Percentiles rank a stretch among this genome's conserved stretches.
These are phyloP conservation scores for Drosophila seguyi DNA, from an alignment of 1,140 invertebrate species.

Conservation along the genomic window DNA sequence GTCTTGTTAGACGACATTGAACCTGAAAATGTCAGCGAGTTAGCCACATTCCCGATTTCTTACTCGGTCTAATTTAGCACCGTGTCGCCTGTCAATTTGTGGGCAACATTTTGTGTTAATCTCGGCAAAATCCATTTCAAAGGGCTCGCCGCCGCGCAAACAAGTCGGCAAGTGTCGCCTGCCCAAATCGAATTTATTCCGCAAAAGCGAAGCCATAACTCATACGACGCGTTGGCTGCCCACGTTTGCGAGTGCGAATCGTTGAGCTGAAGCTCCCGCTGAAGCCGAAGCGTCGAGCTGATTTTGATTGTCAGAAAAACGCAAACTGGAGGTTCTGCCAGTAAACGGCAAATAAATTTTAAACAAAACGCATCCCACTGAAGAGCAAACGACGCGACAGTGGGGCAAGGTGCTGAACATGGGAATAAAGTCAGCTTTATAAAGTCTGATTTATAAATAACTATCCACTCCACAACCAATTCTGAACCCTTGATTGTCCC, in stretches of 20 bases:
- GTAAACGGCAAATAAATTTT: conserved; percentile 41
- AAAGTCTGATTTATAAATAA: too few relatives aligned
- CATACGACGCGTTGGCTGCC: conserved; percentile 69
- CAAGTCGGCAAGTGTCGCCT: conserved; percentile 70
- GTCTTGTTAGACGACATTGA: conserved; percentile 64
- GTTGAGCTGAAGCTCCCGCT: conserved; percentile 8
- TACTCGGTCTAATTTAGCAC: conserved; percentile 69
- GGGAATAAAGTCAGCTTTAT: background rate
- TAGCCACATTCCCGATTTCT: conserved; percentile 19
- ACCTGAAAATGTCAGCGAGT: conserved; percentile 59
- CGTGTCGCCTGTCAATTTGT: conserved; percentile 76
- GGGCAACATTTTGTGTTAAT: conserved; percentile 64
- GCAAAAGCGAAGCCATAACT: conserved; percentile 57
- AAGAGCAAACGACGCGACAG: background rate
- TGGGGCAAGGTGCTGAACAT: background rate
- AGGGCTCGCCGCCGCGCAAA: conserved; percentile 53
- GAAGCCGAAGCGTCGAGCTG: conserved; percentile 4
- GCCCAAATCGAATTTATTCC: conserved; percentile 52
- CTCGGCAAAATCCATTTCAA: conserved; percentile 66
- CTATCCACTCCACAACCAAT: background rate
- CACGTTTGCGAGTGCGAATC: conserved; percentile 41
- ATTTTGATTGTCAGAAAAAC: conserved; percentile 46
- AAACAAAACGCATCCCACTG: conserved; percentile 25
- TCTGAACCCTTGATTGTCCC: background rate
- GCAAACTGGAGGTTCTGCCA: conserved; percentile 4